phyloP scores from a whole-genome alignment of 1,140 invertebrate species.

The Capitella teleta region DNA sequence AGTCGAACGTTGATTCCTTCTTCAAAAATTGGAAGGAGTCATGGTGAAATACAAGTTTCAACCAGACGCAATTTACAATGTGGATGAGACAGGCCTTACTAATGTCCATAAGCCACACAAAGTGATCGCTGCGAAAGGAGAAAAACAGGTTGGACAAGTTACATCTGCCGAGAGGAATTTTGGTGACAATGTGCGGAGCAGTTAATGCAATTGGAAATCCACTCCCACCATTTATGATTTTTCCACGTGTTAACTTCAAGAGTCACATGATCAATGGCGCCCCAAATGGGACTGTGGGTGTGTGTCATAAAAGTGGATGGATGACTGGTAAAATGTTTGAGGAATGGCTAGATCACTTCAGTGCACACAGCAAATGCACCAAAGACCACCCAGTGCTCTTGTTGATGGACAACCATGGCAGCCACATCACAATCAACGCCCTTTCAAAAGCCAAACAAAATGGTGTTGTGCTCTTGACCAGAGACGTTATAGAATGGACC shows the following conservation, averaged over 20 bases:
- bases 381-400: no score
- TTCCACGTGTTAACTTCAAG: constrained; percentile 20
- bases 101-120: constrained; percentile 41
- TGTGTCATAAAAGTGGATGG: constrained; percentile 13
- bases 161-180: constrained; percentile 41
- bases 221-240: constrained; percentile 26
- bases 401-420: no score
- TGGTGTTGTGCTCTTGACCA: no score
- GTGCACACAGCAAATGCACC: constrained; percentile 2
- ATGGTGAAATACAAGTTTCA: constrained; percentile 18
- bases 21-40: constrained; percentile 14
- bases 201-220: constrained; percentile 21
- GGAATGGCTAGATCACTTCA: constrained; percentile 17
- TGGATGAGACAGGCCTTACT: constrained; percentile 44
- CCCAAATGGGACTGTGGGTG: neutral
- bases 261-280: neutral
- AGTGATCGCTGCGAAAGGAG: constrained; percentile 38
- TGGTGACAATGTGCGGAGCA: constrained; percentile 18
- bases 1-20: constrained; percentile 28
- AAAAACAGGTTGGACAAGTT: constrained; percentile 38
- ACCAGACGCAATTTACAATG: constrained; percentile 35
- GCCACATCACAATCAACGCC: no score
- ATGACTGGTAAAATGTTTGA: constrained; percentile 15
- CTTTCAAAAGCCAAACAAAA: no score
- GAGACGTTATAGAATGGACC: no score